A percentile compares a stretch with the other conserved stretches of the same genome.
These are phyloP conservation scores for Notospermus geniculatus DNA, from an alignment of 1,140 invertebrate species.

Conservation along the genomic window DNA sequence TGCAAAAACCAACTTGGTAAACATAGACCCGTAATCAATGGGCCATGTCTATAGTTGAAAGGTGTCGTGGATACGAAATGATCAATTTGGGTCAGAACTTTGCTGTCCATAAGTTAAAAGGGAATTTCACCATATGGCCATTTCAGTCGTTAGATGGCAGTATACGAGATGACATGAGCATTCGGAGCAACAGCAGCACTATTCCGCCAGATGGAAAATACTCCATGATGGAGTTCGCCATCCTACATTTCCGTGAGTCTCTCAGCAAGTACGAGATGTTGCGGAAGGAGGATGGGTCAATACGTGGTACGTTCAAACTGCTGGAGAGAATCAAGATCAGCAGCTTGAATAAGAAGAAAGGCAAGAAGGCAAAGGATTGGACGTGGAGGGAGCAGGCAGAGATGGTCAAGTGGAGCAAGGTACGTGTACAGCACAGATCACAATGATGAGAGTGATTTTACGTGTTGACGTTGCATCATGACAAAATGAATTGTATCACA, in stretches of 20 bases:
- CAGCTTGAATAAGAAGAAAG: constrained; percentile 31
- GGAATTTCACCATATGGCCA: too few species aligned
- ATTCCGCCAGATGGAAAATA: constrained; percentile 76
- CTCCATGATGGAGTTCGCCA: constrained; percentile 93
- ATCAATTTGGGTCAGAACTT: too few species aligned
- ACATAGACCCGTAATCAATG: too few species aligned
- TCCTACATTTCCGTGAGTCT: constrained; percentile 89
- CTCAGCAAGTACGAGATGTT: constrained; percentile 87
- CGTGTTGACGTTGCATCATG: too few species aligned
- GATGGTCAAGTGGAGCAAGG: constrained; percentile 89
- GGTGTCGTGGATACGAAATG: too few species aligned
- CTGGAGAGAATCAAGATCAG: constrained; percentile 64
- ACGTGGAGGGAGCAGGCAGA: constrained; percentile 94
- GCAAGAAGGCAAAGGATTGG: constrained; percentile 59
- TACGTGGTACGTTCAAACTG: constrained; percentile 69
- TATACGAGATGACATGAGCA: constrained; percentile 35
- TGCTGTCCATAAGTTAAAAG: too few species aligned
- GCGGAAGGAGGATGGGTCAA: constrained; percentile 72
- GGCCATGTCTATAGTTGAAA: too few species aligned
- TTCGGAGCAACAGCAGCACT: constrained; percentile 41
- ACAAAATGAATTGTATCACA: too few species aligned
- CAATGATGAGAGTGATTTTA: too few species aligned
- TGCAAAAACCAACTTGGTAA: too few species aligned
- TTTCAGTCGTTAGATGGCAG: constrained; percentile 1
- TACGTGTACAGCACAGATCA: too few species aligned